phyloP scores from a whole-genome alignment of 64 coral and sea anemone species.

The Hydrozoanthus tunicans region DNA sequence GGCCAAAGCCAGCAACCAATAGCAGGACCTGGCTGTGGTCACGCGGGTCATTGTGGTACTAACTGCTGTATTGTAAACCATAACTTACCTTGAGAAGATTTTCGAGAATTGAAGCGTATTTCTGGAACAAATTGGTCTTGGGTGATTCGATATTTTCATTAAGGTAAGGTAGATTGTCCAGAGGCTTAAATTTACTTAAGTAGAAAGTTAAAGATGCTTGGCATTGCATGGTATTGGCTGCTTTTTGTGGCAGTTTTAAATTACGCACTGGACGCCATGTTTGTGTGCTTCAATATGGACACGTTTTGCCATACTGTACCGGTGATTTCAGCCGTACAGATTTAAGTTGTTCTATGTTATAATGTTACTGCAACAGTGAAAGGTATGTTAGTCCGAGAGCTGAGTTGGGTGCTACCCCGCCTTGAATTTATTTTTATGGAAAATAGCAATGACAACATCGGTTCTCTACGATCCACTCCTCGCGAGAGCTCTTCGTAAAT shows the following conservation, averaged over 20 bases:
- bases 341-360: not conserved
- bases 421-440: slow-evolving; percentile 11
- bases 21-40: slow-evolving; percentile 53
- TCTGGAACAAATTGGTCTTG: slow-evolving; percentile 5
- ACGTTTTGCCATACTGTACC: slow-evolving; percentile 11
- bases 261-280: slow-evolving; percentile 59
- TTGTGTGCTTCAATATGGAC: slow-evolving; percentile 50
- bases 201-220: not conserved
- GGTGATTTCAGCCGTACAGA: not conserved
- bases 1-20: slow-evolving; percentile 47
- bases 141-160: slow-evolving; percentile 15
- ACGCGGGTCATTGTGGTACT: slow-evolving; percentile 60
- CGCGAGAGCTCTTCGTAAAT: not conserved
- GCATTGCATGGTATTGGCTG: not conserved
- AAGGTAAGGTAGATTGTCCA: not conserved
- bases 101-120: slow-evolving; percentile 46
- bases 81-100: slow-evolving; percentile 54
- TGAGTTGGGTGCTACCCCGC: slow-evolving; percentile 1
- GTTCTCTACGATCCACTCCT: not conserved
- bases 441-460: slow-evolving; percentile 55
- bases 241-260: slow-evolving; percentile 59
- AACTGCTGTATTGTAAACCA: slow-evolving; percentile 34
- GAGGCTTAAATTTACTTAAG: not conserved
- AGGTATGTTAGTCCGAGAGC: not conserved
- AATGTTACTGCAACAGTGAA: not conserved